These are phyloP conservation scores for Caloenas nicobarica DNA, from an alignment of 2,113 vertebrate genomes.

Conservation along the genomic window DNA sequence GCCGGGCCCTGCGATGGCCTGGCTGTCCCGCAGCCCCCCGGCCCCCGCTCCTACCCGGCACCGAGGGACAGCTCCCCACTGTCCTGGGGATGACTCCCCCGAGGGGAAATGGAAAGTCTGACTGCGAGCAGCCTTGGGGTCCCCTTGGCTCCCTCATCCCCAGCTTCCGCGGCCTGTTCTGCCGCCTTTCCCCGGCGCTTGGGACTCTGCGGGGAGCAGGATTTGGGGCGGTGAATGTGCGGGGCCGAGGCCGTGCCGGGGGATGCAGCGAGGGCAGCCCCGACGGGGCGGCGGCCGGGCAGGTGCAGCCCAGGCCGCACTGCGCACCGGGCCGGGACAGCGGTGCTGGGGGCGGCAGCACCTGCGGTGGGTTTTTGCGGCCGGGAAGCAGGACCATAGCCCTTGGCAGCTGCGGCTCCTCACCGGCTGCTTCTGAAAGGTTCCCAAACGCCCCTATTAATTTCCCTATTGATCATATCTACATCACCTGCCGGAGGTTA, in stretches of 20 bases:
- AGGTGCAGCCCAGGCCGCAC: neutral
- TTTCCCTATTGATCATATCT: neutral
- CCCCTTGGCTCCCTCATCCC: neutral
- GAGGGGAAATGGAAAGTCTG: rapidly evolving
- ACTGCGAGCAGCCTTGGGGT: neutral
- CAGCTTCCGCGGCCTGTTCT: neutral
- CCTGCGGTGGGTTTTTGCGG: neutral
- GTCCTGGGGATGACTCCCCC: neutral
- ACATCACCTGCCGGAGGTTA: neutral
- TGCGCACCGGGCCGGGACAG: neutral
- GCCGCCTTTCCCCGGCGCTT: neutral
- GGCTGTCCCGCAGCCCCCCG: neutral
- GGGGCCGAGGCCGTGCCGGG: neutral
- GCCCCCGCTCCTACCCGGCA: neutral
- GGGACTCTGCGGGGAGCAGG: neutral
- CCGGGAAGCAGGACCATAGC: neutral
- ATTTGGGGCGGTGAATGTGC: neutral
- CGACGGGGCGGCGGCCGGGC: neutral
- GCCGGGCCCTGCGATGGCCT: neutral
- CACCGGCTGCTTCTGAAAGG: neutral
- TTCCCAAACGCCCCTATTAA: neutral
- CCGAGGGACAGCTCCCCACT: neutral
- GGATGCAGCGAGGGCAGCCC: neutral
- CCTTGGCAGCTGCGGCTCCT: neutral
- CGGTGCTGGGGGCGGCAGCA: neutral